Evolutionary conservation across 2,113 vertebrate species (phyloP).

Genomic region (Tichodroma muraria): DNA sequence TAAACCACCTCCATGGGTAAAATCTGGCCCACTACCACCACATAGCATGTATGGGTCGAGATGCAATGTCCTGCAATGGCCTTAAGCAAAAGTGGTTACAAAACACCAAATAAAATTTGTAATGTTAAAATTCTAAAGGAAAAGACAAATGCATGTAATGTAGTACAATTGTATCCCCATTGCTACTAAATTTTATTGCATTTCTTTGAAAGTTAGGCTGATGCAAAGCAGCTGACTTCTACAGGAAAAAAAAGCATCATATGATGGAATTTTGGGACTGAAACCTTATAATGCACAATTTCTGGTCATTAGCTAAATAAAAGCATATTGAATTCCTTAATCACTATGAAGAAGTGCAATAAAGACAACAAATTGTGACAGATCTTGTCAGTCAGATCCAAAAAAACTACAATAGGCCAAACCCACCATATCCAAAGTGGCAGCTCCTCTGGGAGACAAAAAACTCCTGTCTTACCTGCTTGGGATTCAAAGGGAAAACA

Average conservation of each 20-base stretch:
- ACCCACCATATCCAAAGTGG: not conserved
- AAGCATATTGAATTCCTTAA: conserved; percentile 11
- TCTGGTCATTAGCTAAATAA: conserved; percentile 37
- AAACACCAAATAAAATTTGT: not conserved
- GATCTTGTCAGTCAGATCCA: not conserved
- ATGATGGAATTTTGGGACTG: not conserved
- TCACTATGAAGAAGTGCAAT: not conserved
- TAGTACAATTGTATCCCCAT: not conserved
- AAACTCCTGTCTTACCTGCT: not conserved
- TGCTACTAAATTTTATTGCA: not conserved
- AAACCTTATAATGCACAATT: conserved; percentile 25
- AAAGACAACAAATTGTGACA: conserved; percentile 1
- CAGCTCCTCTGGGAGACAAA: not conserved
- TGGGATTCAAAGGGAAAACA: not conserved
- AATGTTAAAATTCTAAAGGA: not conserved
- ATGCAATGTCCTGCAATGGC: not conserved
- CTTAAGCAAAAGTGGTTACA: not conserved
- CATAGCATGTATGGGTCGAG: not conserved
- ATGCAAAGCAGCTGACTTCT: not conserved
- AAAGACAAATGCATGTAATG: not conserved
- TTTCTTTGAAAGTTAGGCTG: not conserved
- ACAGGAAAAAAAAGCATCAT: not conserved
- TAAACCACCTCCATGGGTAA: not conserved
- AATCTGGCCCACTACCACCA: not conserved
- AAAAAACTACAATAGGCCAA: not conserved